Base-by-base conservation (phyloP, 2,113 vertebrate genomes). In the Myodes glareolus region DNA sequence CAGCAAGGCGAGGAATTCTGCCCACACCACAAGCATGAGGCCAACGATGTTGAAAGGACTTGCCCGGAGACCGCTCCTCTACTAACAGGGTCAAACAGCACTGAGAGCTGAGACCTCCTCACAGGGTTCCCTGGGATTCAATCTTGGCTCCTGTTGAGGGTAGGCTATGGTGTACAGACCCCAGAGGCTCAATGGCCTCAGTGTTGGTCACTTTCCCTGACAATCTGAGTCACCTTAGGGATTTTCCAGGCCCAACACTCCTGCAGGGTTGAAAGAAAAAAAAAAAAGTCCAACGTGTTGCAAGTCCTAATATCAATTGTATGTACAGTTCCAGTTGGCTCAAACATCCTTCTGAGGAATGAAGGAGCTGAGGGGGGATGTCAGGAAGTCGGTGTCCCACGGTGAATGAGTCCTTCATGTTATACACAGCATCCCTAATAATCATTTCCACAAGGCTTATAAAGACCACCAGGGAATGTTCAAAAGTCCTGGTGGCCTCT, bases 191-290 rank as follows among this genome's bases (percentile, higher is more conserved):
- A 23, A 21, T 31, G 67, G 36, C 21, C 7, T 76, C 9, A 21
- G 52, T 17, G 76, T 25, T 27, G 42, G 58, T 92, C 92, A 94
- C 94, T 96, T 97, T 97, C 85, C 80, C 76, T 97, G 94, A 88
- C 96, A 75, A 42, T 90, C 92, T 97, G 97, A 98, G 88, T 98
- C 97, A 98, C 95, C 95, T 97, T 94, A 94, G 97, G 97, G 97
- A 82, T 95, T 98, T 98, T 97, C 97, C 97, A 52, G 50, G 63
- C 70, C 84, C 7, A n/a, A 52, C 65, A 31, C 85, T 95, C 52
- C 88, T 95, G 65, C 78, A 92, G 80, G 25, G 36, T 90, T 92
- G 58, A 94, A 77, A 47, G 36, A 80, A 87, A 82, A 82, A 84
- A 94, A n/a, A 92, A 84, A 92, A 85, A 92, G 58, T 95, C 88